Evolutionary conservation across 2,797 vertebrate species (phyloP).

Genomic region (Gadopsis bispinosus): DNA sequence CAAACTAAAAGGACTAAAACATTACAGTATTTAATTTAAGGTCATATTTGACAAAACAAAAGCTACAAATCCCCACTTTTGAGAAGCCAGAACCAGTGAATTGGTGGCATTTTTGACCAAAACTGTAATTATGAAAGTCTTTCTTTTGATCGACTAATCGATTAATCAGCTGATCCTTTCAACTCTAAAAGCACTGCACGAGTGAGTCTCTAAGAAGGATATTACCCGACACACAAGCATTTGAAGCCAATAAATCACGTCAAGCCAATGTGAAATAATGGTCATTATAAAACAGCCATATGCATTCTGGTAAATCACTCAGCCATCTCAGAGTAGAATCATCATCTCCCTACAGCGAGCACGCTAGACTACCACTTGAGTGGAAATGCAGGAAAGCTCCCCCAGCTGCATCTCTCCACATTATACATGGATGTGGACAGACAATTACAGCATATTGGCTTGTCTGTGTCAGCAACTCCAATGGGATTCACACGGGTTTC

Average conservation of each 20-base stretch:
- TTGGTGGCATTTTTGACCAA: background rate
- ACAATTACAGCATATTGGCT: conserved; percentile 49
- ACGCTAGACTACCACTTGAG: conserved; percentile 32
- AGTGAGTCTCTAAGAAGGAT: background rate
- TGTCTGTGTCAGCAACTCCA: conserved; percentile 45
- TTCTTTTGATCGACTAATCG: background rate
- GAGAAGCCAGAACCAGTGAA: background rate
- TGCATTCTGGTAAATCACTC: conserved; percentile 49
- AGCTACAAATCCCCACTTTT: background rate
- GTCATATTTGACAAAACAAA: background rate
- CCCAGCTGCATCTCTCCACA: conserved; percentile 40
- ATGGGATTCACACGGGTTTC: conserved; percentile 14
- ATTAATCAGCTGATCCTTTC: background rate
- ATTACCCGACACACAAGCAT: conserved; percentile 12
- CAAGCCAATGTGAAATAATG: conserved; percentile 37
- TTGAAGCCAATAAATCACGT: conserved; percentile 49
- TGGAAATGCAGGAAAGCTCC: conserved; percentile 47
- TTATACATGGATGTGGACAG: conserved; percentile 53
- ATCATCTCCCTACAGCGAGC: conserved; percentile 33
- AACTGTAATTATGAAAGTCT: background rate
- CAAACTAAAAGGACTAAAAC: background rate
- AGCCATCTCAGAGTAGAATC: conserved; percentile 40
- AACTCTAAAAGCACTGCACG: conserved; percentile 1
- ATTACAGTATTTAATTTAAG: background rate
- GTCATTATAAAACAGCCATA: conserved; percentile 30